Evolutionary conservation across 2,888 invertebrate genomes (phyloP).

Genomic region (Villa cingulata): DNA sequence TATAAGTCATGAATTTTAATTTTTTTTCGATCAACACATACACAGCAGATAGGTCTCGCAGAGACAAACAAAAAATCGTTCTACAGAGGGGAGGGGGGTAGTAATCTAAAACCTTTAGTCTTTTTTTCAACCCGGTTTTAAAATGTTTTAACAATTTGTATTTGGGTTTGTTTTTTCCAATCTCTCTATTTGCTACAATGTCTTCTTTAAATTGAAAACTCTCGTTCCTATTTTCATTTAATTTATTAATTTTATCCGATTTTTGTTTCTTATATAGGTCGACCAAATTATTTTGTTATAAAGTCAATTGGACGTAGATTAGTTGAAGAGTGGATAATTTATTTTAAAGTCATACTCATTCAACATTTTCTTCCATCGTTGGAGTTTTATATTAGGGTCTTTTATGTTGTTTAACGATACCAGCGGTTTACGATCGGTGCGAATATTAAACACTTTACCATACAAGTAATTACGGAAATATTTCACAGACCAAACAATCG

Average conservation of each 20-base stretch:
- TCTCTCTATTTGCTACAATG: slow-evolving; percentile 3
- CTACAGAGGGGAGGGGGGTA: too few species aligned
- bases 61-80: too few species aligned
- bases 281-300: not conserved
- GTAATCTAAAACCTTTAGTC: too few species aligned
- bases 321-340: not conserved
- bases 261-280: not conserved
- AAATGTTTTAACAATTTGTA: too few species aligned
- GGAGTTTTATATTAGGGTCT: slow-evolving; percentile 26
- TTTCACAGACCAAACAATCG: too few species aligned
- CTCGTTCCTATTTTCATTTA: not conserved
- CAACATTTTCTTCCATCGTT: slow-evolving; percentile 18
- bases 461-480: slow-evolving; percentile 26
- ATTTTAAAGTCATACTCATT: slow-evolving; percentile 18
- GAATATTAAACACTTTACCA: slow-evolving; percentile 24
- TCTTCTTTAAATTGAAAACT: not conserved
- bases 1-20: too few species aligned
- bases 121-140: too few species aligned
- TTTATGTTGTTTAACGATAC: slow-evolving; percentile 26
- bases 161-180: too few species aligned
- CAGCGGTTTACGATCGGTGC: slow-evolving; percentile 29
- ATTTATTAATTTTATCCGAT: not conserved
- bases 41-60: too few species aligned
- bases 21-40: too few species aligned
- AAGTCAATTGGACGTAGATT: not conserved